Base-by-base conservation (phyloP, 2,113 vertebrate species). In the Vimba vimba region DNA sequence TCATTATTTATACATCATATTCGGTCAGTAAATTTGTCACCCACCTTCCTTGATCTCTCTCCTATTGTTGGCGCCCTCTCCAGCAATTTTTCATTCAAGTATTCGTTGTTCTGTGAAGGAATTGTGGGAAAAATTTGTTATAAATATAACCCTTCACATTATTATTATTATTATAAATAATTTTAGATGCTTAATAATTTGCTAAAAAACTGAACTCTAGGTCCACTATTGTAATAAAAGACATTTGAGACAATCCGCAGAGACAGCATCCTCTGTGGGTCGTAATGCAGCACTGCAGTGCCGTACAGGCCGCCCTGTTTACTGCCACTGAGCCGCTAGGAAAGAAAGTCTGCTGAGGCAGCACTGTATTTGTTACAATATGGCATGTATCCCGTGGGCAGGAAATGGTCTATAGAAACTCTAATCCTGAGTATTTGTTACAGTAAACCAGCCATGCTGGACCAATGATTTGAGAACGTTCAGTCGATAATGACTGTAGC, bases 41-140 rank as follows among this genome's bases (percentile, higher is more conserved):
- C 96, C 94, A 83, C 82, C 68, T 59, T 98, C 95, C 96, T 98
- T 60, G 97, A 96, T 92, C 98, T 93, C 93, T 99, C 97, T 25
- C 95, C 94, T 94, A 99, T 99, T 93, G 97, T 99, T 73, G 98
- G 98, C 27, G 97, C 97, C 92, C 94, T 95, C 89, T 97, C 96
- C 86, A 99, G 86, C 93, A 99, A 94, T 94, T 94, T 97, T 92
- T 99, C 98, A 76, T 97, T 95, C 88, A 99, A 95, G 94, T 96
- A 98, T 81, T 99, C 98, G 90, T 98, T 98, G 92, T 94, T 98
- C 98, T 99, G 91, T 2, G 21, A 71, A 0, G 55, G 25, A 69
- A 59, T 25, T 15, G 8, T 66, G 21, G 1, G 1, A 0, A 10
- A 8, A 43, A 43, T 10, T 43, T 9, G 43, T 15, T 69, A 9